Base-by-base conservation (phyloP, 2,888 invertebrate genomes). In the Azorinus chamasolen region DNA sequence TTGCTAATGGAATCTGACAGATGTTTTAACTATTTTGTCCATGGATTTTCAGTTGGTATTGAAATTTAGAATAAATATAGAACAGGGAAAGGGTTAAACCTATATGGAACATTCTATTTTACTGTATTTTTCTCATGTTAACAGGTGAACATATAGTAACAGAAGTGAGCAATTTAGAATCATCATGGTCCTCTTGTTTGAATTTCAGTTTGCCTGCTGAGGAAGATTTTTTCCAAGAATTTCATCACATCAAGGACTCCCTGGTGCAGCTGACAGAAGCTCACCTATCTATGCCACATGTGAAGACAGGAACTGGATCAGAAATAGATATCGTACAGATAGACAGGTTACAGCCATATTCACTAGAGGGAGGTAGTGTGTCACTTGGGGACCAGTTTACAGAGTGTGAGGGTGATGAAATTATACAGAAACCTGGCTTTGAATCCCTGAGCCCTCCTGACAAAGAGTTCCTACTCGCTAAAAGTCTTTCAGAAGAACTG, bases 401-500 rank as follows among this genome's bases (percentile, higher is more conserved):
- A 27, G 84, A 80, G 50, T 83, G 84, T 70, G 80, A 83, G 54
- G 66, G 83, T 63, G 80, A 83, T 50, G 63, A 85, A 27, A 75
- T 85, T 22, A 73, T 84, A 25, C 61, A 79, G 12, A 82, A 84
- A 69, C 80, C 85, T 32, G 82, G 81, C 24, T 63, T 83, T 22
- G 63, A 59, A 14, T 66, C 72, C 6, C 51, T 73, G n/a, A 82
- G 73, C 62, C 80, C 81, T 10, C 68, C 85, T 18, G 85, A 88
- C 45, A 87, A 82, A 73, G 80, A 84, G 18, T 85, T 86, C 59
- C 63, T 85, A 16, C 75, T 87, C 59, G 86, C 87, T n/a, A 85
- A 87, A 73, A 85, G 87, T 80, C 80, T 89, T 63, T 89, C 89
- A 51, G 88, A 87, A 59, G 87, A 82, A 48, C 69, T 90, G 22